A percentile compares a stretch with the other conserved stretches of the same genome.
These are phyloP conservation scores for Atrichornis clamosus DNA, from an alignment of 2,113 vertebrate species.

Conservation along the genomic window DNA sequence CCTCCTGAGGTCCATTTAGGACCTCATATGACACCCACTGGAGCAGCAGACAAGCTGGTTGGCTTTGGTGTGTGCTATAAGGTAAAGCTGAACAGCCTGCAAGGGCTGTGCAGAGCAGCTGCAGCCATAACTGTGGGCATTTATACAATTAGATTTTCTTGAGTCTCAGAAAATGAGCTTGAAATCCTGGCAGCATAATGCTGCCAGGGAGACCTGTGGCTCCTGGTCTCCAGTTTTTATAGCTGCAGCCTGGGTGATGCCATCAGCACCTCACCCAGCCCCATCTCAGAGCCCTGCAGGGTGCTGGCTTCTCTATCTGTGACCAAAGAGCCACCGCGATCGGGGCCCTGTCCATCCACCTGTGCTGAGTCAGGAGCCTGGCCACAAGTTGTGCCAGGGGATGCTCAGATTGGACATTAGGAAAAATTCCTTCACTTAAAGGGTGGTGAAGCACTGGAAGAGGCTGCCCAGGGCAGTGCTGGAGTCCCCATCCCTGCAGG, in stretches of 20 bases:
- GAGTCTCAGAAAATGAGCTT: neutral
- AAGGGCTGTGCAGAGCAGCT: neutral
- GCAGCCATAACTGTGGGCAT: neutral
- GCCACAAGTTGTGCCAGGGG: neutral
- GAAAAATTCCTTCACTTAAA: neutral
- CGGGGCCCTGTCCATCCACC: rapidly evolving
- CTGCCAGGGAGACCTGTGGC: neutral
- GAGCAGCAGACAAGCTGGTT: neutral
- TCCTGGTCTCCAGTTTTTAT: neutral
- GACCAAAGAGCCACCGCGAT: neutral
- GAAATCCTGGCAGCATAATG: neutral
- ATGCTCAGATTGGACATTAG: neutral
- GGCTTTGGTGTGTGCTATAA: neutral
- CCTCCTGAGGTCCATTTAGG: neutral
- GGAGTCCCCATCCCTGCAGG: neutral
- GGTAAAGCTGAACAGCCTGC: neutral
- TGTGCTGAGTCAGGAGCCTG: neutral
- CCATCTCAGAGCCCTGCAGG: neutral
- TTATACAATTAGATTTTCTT: neutral
- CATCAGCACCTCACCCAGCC: neutral
- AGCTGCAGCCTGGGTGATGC: neutral
- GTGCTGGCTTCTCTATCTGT: neutral
- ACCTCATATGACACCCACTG: neutral
- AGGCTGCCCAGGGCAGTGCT: neutral
- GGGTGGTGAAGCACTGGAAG: neutral